Percentiles rank a stretch among this genome's conserved stretches.
Evolutionary conservation across 2,113 vertebrate genomes (phyloP).

Genomic region (Bos indicus): DNA sequence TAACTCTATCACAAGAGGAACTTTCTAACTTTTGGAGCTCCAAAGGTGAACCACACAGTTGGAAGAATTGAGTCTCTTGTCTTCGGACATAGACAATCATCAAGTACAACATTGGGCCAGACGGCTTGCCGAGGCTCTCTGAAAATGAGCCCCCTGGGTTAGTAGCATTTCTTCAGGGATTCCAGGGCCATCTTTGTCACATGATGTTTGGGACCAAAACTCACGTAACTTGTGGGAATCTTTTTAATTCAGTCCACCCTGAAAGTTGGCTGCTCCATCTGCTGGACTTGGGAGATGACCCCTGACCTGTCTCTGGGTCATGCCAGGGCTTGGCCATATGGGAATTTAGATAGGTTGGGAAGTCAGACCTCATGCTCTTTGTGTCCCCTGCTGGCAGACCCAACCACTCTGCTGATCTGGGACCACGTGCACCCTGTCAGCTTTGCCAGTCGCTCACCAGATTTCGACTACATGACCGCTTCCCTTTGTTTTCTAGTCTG

Average conservation of each 20-base stretch:
- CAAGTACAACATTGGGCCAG: neutral
- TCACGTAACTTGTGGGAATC: neutral
- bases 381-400: neutral
- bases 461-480: neutral
- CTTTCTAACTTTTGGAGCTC: neutral
- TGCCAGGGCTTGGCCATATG: neutral
- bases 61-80: neutral
- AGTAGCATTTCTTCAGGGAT: neutral
- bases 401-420: neutral
- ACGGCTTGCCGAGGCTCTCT: neutral
- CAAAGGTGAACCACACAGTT: neutral
- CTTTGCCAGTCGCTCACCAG: neutral
- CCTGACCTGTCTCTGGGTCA: neutral
- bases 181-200: neutral
- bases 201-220: neutral
- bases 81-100: neutral
- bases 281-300: neutral
- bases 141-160: neutral
- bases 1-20: neutral
- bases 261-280: constrained; percentile 4
- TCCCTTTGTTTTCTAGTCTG: neutral
- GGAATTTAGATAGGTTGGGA: neutral
- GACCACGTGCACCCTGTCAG: neutral
- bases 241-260: neutral
- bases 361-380: neutral